Conservation (phyloP, 1,140 invertebrate species). For the Polypedilum vanderplanki region DNA sequence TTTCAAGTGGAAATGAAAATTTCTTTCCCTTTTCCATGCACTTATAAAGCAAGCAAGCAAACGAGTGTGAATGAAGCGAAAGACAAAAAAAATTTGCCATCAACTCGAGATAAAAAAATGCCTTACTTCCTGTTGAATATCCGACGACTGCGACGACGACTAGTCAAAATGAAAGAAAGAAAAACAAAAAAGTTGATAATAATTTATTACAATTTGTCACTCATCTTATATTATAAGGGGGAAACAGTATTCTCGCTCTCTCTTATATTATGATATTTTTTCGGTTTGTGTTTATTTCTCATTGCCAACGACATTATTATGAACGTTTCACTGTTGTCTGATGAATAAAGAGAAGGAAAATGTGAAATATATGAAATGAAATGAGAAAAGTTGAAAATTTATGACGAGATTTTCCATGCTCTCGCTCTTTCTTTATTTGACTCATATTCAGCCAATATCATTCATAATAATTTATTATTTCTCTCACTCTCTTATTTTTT, state of each 20-base stretch:
- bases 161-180: background rate
- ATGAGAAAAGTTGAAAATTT: slow-evolving; percentile 14
- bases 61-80: too few relatives aligned
- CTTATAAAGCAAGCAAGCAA: too few relatives aligned
- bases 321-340: background rate
- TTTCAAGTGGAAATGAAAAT: background rate
- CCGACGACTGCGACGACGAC: background rate
- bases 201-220: slow-evolving; percentile 14
- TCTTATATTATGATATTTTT: background rate
- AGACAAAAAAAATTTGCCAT: too few relatives aligned
- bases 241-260: too few relatives aligned
- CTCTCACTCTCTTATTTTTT: too few relatives aligned
- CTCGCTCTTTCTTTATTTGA: too few relatives aligned
- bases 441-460: too few relatives aligned
- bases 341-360: background rate
- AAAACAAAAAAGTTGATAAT: slow-evolving; percentile 14
- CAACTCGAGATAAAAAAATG: too few relatives aligned
- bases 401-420: background rate
- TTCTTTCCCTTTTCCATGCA: background rate
- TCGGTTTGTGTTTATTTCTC: background rate
- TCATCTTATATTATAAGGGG: background rate
- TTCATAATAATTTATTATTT: too few relatives aligned
- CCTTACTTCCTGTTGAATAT: slow-evolving; percentile 11
- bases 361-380: background rate
- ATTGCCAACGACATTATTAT: slow-evolving; percentile 6